A percentile compares a stretch with the other conserved stretches of the same genome.
phyloP scores from a whole-genome alignment of 1,140 invertebrate species.

The Dendrolimus kikuchii region DNA sequence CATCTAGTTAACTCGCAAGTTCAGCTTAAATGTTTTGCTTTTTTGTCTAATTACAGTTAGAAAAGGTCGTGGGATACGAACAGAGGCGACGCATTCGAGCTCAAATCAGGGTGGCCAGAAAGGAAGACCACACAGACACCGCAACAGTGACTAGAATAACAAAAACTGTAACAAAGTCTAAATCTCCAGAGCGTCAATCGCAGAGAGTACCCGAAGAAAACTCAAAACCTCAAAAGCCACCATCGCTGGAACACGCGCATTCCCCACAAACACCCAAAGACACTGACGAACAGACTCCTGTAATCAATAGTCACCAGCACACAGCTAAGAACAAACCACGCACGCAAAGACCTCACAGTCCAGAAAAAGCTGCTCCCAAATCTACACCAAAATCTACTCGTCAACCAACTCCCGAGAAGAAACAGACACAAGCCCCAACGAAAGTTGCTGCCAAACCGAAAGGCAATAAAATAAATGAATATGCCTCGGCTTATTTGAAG shows the following conservation, averaged over 20 bases:
- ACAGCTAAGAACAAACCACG: conserved; percentile 16
- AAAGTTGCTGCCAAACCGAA: conserved; percentile 46
- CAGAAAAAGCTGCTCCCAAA: conserved; percentile 35
- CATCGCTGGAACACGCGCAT: background rate
- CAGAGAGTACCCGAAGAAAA: no score
- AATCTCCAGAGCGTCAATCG: conserved; percentile 20
- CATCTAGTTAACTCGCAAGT: background rate
- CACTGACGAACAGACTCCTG: conserved; percentile 17
- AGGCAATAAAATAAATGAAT: conserved; percentile 57
- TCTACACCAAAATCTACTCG: conserved; percentile 27
- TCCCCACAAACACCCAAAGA: conserved; percentile 12
- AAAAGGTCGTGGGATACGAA: conserved; percentile 82
- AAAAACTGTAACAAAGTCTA: conserved; percentile 20
- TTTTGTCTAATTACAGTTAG: conserved; percentile 72
- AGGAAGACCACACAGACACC: conserved; percentile 42
- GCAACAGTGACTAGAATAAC: conserved; percentile 28
- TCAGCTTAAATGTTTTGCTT: conserved; percentile 5
- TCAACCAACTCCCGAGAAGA: conserved; percentile 49
- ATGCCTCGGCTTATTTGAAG: conserved; percentile 68
- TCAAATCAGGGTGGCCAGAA: conserved; percentile 80
- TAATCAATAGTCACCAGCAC: conserved; percentile 39
- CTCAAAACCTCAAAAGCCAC: no score
- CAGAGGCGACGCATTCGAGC: conserved; percentile 81
- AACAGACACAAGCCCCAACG: conserved; percentile 38
- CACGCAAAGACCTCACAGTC: conserved; percentile 30